Conservation (phyloP, 2,888 invertebrate species). For the Venusia cambrica region DNA sequence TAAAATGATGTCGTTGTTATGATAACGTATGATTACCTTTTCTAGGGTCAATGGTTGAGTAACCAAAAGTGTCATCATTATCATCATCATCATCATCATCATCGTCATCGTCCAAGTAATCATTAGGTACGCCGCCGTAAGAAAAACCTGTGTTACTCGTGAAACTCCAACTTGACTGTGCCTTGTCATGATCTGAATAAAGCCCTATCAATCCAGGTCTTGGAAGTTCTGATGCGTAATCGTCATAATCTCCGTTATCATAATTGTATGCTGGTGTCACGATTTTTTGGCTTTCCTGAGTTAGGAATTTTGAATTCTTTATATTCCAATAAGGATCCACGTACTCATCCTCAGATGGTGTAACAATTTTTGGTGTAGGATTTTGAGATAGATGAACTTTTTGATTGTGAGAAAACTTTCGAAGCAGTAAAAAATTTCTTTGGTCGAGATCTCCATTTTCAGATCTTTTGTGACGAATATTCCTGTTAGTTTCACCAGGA, state of each 20-base stretch:
- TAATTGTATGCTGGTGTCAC: constrained; percentile 31
- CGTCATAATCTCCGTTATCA: constrained; percentile 47
- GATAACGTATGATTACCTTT: too few species aligned
- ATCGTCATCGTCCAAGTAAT: constrained; percentile 29
- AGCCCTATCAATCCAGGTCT: constrained; percentile 62
- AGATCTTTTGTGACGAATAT: constrained; percentile 39
- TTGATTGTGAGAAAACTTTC: constrained; percentile 37
- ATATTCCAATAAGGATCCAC: constrained; percentile 70
- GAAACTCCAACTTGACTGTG: constrained; percentile 42
- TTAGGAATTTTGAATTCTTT: constrained; percentile 49
- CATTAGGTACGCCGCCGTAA: constrained; percentile 33
- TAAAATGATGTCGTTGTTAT: too few species aligned
- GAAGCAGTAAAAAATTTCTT: constrained; percentile 50
- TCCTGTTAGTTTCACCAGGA: constrained; percentile 29
- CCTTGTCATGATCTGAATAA: constrained; percentile 55
- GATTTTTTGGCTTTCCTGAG: constrained; percentile 25
- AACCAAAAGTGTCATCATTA: constrained; percentile 47
- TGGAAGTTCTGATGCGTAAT: constrained; percentile 61
- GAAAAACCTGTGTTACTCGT: constrained; percentile 34
- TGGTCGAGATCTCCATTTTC: constrained; percentile 46
- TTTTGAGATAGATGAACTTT: constrained; percentile 34
- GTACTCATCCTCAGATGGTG: constrained; percentile 43
- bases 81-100: constrained; percentile 45
- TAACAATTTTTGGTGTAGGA: constrained; percentile 41
- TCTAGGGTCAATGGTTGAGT: constrained; percentile 64